Evolutionary conservation across 2,888 invertebrate species (phyloP).

Genomic region (Galerucella calmariensis): DNA sequence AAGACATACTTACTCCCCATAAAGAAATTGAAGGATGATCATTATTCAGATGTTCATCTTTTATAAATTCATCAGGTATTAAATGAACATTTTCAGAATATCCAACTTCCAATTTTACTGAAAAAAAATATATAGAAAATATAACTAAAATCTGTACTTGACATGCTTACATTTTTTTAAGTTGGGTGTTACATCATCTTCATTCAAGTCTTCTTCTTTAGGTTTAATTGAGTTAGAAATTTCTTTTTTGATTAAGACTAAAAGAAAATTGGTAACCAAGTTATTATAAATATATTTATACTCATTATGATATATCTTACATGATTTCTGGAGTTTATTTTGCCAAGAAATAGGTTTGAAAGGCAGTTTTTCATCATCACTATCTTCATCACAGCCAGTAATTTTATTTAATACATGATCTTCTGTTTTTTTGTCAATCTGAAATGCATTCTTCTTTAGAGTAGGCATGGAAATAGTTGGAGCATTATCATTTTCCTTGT

Average conservation of each 20-base stretch:
- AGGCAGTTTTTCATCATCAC: slow-evolving; percentile 54
- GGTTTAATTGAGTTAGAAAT: slow-evolving; percentile 37
- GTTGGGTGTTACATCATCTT: slow-evolving; percentile 24
- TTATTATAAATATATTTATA: not conserved
- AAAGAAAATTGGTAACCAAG: slow-evolving; percentile 23
- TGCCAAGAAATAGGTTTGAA: slow-evolving; percentile 50
- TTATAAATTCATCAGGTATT: slow-evolving; percentile 44
- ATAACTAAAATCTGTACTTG: not conserved
- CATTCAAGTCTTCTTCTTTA: slow-evolving; percentile 32
- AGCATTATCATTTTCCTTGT: slow-evolving; percentile 46
- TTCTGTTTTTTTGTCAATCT: slow-evolving; percentile 56
- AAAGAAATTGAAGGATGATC: slow-evolving; percentile 56
- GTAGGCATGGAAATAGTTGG: slow-evolving; percentile 51
- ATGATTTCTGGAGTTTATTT: slow-evolving; percentile 44
- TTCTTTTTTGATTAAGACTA: slow-evolving; percentile 39
- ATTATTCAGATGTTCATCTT: slow-evolving; percentile 51
- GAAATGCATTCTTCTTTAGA: slow-evolving; percentile 52
- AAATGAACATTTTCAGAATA: slow-evolving; percentile 15
- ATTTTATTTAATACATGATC: slow-evolving; percentile 53
- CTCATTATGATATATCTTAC: slow-evolving; percentile 42
- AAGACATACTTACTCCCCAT: slow-evolving; percentile 52
- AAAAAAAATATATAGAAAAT: slow-evolving; percentile 18
- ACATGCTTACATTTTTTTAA: slow-evolving; percentile 28
- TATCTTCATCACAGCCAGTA: slow-evolving; percentile 51
- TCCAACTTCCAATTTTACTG: slow-evolving; percentile 43